These are phyloP conservation scores for Melikaiella ostensackeni DNA, from an alignment of 2,888 invertebrate species.

Conservation along the genomic window DNA sequence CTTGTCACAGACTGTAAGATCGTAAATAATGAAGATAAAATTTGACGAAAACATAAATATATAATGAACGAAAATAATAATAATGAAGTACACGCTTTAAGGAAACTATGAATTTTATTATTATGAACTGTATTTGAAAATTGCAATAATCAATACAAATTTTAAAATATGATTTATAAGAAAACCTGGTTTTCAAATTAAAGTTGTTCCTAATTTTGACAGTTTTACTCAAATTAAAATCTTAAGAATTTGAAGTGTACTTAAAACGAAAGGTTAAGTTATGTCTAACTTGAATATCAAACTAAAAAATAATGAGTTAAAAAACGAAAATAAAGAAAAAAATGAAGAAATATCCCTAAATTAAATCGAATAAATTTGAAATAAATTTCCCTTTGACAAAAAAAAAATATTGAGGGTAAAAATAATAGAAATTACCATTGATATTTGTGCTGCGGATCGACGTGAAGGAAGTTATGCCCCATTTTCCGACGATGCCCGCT, in stretches of 20 bases:
- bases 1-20: too few species aligned
- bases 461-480: slow-evolving; percentile 96
- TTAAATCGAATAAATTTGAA: not conserved
- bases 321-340: not conserved
- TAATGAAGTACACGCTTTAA: too few species aligned
- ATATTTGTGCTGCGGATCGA: slow-evolving; percentile 88
- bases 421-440: slow-evolving; percentile 79
- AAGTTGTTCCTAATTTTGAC: not conserved
- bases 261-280: not conserved
- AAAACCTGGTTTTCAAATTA: too few species aligned
- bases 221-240: not conserved
- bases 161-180: too few species aligned
- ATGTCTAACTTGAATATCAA: not conserved
- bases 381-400: not conserved
- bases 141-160: too few species aligned
- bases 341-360: not conserved
- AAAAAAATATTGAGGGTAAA: not conserved
- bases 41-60: too few species aligned
- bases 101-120: too few species aligned
- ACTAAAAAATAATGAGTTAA: not conserved
- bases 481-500: slow-evolving; percentile 94
- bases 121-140: too few species aligned
- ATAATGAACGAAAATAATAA: too few species aligned
- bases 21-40: too few species aligned
- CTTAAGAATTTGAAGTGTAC: not conserved